Base-by-base conservation (phyloP, 2,888 invertebrate genomes). In the Antitype chi region DNA sequence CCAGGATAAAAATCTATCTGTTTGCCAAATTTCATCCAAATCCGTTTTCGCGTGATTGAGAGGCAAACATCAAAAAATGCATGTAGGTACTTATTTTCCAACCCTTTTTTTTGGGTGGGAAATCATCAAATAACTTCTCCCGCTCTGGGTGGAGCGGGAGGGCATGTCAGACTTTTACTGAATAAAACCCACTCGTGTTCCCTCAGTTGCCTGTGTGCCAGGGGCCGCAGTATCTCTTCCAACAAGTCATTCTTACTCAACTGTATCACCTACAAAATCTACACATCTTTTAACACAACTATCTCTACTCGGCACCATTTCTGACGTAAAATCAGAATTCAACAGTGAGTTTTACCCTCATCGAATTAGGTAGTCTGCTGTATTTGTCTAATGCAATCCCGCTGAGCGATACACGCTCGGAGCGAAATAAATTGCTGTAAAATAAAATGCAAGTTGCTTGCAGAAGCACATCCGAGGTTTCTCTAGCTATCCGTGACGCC, bases 341-440 rank as follows among this genome's bases (percentile, higher is more conserved):
- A 62, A 76, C 69, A 81, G 62, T 73, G 78, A 80, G 32, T 63
- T 67, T 79, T 69, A 71, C 59, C 59, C 73, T 76, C 75, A 77
- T 74, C 66, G 84, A 90, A 90, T 91, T 90, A 89, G 88, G 74
- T 84, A 84, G 83, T 80, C 80, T 76, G 82, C 83, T 89, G 90
- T 89, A 91, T 92, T 91, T 91, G 90, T 90, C 89, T 93, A 92
- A 93, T 94, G 91, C 92, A 92, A 93, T 93, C 87, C 89, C 87
- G 87, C 86, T 81, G 88, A 90, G 88, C 89, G 89, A 90, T 89
- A 90, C 87, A 87, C 82, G 87, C 87, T 82, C 79, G 88, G 81
- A 85, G 84, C 89, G 89, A 91, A 92, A 92, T 91, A 94, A 93
- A 93, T 93, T 93, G 91, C 92, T 92, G 91, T 90, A 91, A 93